Percentiles rank a stretch among this genome's conserved stretches.
phyloP scores from a whole-genome alignment of 2,113 vertebrate species.

The Phoenicopterus ruber region DNA sequence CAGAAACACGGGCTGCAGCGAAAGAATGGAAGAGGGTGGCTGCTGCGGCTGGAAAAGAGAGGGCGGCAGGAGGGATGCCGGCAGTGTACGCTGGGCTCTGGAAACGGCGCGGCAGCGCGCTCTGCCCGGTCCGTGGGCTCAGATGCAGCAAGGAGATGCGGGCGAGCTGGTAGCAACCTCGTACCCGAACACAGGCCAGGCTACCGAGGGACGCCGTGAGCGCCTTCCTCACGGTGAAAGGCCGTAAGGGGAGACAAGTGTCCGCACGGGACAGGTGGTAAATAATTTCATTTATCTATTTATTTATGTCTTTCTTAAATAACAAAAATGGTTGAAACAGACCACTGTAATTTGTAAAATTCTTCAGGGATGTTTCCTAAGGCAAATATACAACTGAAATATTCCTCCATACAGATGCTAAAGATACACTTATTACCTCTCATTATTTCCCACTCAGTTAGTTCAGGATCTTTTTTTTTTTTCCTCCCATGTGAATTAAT shows the following conservation, averaged over 20 bases:
- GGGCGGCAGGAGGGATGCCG: neutral
- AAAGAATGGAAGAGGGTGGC: neutral
- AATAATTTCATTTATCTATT: neutral
- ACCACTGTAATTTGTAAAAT: neutral
- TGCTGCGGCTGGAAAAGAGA: neutral
- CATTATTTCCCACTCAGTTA: neutral
- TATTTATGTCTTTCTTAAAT: neutral
- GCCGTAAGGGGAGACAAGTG: neutral
- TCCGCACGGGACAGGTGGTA: neutral
- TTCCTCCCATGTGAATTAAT: neutral
- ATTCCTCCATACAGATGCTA: neutral
- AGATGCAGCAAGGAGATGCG: neutral
- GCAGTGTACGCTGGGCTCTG: neutral
- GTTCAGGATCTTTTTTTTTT: neutral
- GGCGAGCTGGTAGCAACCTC: neutral
- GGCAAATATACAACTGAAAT: neutral
- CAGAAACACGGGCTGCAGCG: rapidly evolving
- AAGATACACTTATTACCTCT: neutral
- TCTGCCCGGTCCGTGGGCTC: neutral
- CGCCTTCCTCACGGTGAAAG: rapidly evolving
- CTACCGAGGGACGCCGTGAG: neutral
- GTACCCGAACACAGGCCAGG: neutral
- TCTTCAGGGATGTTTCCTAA: neutral
- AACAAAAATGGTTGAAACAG: neutral
- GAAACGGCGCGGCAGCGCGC: neutral